Evolutionary conservation across 1,140 invertebrate species (phyloP).

Genomic region (Sipha flava): DNA sequence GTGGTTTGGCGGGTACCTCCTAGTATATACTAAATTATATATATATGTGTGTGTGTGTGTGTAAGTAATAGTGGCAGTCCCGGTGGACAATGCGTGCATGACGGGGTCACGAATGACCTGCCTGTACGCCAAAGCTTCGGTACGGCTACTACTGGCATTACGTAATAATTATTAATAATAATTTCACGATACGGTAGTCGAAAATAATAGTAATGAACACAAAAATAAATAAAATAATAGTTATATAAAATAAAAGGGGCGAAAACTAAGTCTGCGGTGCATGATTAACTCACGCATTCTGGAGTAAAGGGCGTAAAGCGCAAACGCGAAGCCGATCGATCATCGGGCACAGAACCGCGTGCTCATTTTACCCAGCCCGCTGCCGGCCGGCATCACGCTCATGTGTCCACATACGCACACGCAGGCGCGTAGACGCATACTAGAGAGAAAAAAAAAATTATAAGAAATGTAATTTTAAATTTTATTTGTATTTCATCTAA

Average conservation of each 20-base stretch:
- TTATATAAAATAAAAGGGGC: no score
- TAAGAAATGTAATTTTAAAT: background rate
- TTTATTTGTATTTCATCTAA: no score
- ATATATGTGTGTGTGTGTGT: background rate
- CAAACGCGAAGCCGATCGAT: slow-evolving; percentile 18
- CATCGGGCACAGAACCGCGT: background rate
- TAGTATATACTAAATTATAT: background rate
- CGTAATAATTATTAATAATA: background rate
- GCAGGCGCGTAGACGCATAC: background rate
- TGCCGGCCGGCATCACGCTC: slow-evolving; percentile 10
- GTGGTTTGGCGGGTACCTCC: background rate
- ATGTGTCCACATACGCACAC: background rate
- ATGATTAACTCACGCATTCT: slow-evolving; percentile 5
- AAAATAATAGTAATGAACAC: background rate
- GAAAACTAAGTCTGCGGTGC: background rate
- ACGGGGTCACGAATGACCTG: background rate
- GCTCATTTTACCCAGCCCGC: background rate
- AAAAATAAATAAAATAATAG: background rate
- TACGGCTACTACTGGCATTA: background rate
- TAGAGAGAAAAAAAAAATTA: background rate
- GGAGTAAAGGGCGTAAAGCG: background rate
- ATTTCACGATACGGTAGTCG: background rate
- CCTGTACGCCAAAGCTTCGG: background rate
- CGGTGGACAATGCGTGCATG: slow-evolving; percentile 2
- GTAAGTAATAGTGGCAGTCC: background rate